A percentile compares a stretch with the other conserved stretches of the same genome.
phyloP scores from a whole-genome alignment of 1,140 invertebrate genomes.

The Metopolophium dirhodum region DNA sequence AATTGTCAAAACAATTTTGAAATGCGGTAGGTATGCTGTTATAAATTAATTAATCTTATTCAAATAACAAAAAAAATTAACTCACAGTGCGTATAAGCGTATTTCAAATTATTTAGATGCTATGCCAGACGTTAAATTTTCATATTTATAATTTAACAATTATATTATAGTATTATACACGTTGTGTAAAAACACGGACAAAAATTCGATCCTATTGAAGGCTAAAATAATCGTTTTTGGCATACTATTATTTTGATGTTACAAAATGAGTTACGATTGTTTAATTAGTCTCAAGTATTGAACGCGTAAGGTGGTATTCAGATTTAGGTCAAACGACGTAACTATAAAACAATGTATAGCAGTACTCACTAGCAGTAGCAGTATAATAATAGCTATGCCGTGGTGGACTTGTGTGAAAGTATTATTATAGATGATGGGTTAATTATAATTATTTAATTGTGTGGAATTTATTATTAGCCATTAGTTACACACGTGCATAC shows the following conservation, averaged over 20 bases:
- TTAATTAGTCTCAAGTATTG: background rate
- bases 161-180: no score
- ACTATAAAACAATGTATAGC: constrained; percentile 1
- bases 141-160: no score
- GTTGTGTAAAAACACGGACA: background rate
- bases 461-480: background rate
- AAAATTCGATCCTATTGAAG: constrained; percentile 10
- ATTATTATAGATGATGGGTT: background rate
- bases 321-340: constrained; percentile 23
- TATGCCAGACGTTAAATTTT: no score
- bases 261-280: constrained; percentile 26
- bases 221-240: constrained; percentile 18
- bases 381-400: background rate
- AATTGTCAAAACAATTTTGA: no score
- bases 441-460: constrained; percentile 18
- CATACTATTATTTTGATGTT: background rate
- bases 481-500: background rate
- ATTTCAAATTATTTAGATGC: no score
- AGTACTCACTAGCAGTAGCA: background rate
- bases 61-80: no score
- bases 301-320: background rate
- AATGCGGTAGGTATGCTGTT: no score
- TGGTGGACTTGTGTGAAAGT: constrained; percentile 25
- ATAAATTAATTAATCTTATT: no score
- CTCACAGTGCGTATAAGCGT: no score